Evolutionary conservation across 2,113 vertebrate species (phyloP).

Genomic region (Myrmecophaga tridactyla): DNA sequence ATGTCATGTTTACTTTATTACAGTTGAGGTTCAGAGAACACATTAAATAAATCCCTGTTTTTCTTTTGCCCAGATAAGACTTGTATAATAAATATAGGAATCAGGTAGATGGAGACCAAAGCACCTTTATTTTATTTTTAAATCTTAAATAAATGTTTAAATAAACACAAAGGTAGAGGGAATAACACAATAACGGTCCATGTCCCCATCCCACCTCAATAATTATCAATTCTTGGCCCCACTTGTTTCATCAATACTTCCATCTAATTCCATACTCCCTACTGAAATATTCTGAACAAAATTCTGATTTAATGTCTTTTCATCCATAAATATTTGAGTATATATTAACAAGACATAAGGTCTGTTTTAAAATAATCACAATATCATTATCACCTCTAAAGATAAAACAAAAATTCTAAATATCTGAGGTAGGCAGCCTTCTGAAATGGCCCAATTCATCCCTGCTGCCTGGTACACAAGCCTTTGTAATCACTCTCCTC

Average conservation of each 20-base stretch:
- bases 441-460: neutral
- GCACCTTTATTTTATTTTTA: too few relatives aligned
- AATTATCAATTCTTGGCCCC: neutral
- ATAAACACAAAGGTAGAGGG: neutral
- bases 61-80: neutral
- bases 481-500: neutral
- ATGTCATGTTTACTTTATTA: neutral
- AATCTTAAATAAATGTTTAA: neutral
- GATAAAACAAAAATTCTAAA: neutral
- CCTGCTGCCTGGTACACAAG: neutral
- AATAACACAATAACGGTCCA: neutral
- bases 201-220: neutral
- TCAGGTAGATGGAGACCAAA: neutral
- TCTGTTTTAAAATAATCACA: neutral
- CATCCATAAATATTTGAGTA: neutral
- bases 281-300: neutral
- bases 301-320: neutral
- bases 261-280: neutral
- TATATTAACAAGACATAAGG: neutral
- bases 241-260: neutral
- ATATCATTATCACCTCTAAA: neutral
- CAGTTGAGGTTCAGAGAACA: neutral
- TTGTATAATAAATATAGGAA: neutral
- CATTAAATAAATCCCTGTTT: neutral
- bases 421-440: neutral